Evolutionary conservation across 2,113 vertebrate genomes (phyloP).

Genomic region (Craseonycteris thonglongyai): DNA sequence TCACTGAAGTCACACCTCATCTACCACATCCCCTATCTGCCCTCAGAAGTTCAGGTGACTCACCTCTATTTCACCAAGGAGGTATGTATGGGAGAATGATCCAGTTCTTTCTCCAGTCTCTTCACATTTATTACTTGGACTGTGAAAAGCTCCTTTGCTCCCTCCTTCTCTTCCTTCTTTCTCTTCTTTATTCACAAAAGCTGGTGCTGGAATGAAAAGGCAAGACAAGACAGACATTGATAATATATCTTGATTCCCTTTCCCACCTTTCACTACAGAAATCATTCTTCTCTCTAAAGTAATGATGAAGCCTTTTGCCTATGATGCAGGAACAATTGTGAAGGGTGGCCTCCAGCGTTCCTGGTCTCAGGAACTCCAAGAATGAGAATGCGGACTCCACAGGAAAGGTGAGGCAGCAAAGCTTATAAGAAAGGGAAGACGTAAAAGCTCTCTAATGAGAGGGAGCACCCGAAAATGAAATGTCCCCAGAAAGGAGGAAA

Average conservation of each 20-base stretch:
- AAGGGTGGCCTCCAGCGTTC: no score
- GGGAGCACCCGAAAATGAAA: no score
- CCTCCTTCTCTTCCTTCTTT: neutral
- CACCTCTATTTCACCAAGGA: neutral
- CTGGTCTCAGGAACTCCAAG: no score
- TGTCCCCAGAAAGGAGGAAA: no score
- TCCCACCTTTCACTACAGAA: neutral
- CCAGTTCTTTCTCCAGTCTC: neutral
- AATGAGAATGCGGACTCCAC: no score
- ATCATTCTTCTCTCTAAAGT: neutral
- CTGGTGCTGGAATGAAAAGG: neutral
- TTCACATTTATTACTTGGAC: neutral
- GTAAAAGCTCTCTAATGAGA: no score
- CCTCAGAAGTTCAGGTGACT: neutral
- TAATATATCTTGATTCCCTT: neutral
- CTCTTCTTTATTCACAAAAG: neutral
- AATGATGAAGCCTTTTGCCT: neutral
- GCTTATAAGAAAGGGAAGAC: no score
- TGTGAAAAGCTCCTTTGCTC: neutral
- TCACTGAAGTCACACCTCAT: neutral
- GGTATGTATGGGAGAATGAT: neutral
- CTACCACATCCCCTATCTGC: fast-evolving
- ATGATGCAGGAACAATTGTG: no score
- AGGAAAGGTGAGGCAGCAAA: no score
- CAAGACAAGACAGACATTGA: neutral